These are phyloP conservation scores for Euschistus heros DNA, from an alignment of 1,140 invertebrate genomes.

Conservation along the genomic window DNA sequence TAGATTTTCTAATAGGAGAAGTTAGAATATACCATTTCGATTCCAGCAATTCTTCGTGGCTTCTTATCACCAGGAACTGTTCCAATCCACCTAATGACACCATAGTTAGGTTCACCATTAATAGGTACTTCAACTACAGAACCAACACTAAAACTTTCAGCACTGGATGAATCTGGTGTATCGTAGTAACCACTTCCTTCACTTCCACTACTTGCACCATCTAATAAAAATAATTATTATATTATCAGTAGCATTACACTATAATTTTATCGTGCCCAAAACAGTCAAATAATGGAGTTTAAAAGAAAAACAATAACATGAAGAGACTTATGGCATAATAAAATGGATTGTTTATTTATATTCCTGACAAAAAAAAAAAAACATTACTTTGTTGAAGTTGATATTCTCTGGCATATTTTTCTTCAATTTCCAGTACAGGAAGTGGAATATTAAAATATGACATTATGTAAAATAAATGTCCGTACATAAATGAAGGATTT, in stretches of 20 bases:
- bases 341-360: constrained; percentile 1
- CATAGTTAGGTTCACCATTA: constrained; percentile 48
- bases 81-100: constrained; percentile 83
- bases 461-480: background rate
- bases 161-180: constrained; percentile 21
- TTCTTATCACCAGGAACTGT: constrained; percentile 36
- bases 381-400: constrained; percentile 16
- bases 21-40: constrained; percentile 47
- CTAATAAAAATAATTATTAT: constrained; percentile 15
- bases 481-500: too few species aligned
- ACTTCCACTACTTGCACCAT: constrained; percentile 21
- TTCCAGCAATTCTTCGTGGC: constrained; percentile 49
- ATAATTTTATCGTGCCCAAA: too few species aligned
- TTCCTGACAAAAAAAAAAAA: background rate
- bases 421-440: constrained; percentile 24
- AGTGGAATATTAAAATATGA: constrained; percentile 18
- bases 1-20: too few species aligned
- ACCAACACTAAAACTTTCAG: constrained; percentile 47
- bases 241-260: background rate
- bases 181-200: constrained; percentile 28
- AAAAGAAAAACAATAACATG: background rate
- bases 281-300: background rate
- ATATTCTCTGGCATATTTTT: constrained; percentile 24
- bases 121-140: constrained; percentile 60
- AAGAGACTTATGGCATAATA: background rate